Base-by-base conservation (phyloP, 1,140 invertebrate genomes). In the Drosophila repleta region DNA sequence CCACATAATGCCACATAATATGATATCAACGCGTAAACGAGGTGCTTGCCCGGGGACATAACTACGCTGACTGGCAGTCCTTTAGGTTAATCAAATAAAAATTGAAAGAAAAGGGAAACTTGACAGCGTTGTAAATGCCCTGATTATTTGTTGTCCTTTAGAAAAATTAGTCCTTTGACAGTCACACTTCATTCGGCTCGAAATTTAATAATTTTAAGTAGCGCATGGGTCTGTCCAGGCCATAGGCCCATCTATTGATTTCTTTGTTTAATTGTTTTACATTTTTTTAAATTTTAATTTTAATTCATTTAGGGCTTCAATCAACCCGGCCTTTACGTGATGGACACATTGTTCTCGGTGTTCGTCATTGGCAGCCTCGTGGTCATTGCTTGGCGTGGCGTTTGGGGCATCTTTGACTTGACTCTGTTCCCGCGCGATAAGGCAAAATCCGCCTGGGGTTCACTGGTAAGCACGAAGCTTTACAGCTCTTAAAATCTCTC, bases 331-430 rank as follows among this genome's bases (percentile, higher is more conserved):
- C 92, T 96, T 32, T 97, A 96, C 92, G 93, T 97, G 52, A 90
- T 97, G 87, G 97, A 98, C 93, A 96, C 96, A 87, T 92, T 96
- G 45, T 97, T 97, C 92, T 97, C 96, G 17, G 96, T 97, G 35
- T 93, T 95, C 43, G 94, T 97, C 20, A 95, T 97, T 49, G 96
- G 96, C 1, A 96, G 95, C 0, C 92, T 97, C 58, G 96, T 97
- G 21, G 96, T 97, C 0, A 96, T 96, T 84, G 96, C 96, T 10
- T 98, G 97, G 97, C 93, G 96, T 81, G 96, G 97, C 29, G 93
- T 94, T 18, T 98, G 96, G 96, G 94, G 94, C 6, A 92, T 97
- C 43, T 93, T 97, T 46, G 97, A 97, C 91, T 92, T 96, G 63
- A 95, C 94, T 79, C 91, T 97, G 4, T 97, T 95, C 88, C 96